Conservation (phyloP, 30 jellyfish, hydroid and myxozoan genomes). For the Sanderia malayensis region DNA sequence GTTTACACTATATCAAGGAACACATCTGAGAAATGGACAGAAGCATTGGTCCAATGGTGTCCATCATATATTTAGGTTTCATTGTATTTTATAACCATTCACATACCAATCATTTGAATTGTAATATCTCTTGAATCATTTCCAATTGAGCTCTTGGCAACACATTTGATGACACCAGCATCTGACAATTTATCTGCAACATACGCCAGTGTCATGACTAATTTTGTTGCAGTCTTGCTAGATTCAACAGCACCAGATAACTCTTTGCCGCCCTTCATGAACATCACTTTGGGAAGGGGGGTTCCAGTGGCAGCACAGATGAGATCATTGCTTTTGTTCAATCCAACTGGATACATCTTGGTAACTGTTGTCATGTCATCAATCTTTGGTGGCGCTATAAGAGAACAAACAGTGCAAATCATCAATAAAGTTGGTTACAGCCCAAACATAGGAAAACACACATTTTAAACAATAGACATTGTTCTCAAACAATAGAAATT, state of each 20-base stretch:
- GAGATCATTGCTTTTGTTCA: slow-evolving; percentile 8
- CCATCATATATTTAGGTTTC: too few species aligned
- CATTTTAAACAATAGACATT: too few species aligned
- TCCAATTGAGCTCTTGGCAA: slow-evolving; percentile 33
- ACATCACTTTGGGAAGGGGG: slow-evolving; percentile 65
- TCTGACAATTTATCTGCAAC: neutral
- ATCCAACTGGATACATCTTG: slow-evolving; percentile 17
- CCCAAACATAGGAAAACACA: too few species aligned
- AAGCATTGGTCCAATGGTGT: too few species aligned
- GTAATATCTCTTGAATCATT: slow-evolving; percentile 3
- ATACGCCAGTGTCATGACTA: slow-evolving; percentile 15
- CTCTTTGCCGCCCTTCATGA: slow-evolving; percentile 29
- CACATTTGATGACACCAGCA: slow-evolving; percentile 38
- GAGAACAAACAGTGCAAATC: too few species aligned
- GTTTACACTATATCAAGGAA: too few species aligned
- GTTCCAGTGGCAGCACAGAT: slow-evolving; percentile 70
- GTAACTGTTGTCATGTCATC: too few species aligned
- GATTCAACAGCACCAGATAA: slow-evolving; percentile 14
- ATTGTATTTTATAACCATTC: too few species aligned
- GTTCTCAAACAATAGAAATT: too few species aligned
- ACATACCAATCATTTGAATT: slow-evolving; percentile 36
- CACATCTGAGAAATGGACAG: too few species aligned
- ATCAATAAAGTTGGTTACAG: too few species aligned
- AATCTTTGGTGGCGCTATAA: too few species aligned
- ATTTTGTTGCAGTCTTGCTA: neutral